Percentiles rank a stretch among this genome's conserved stretches.
Conservation (phyloP, 2,113 vertebrate species). For the Anthoscopus minutus region DNA sequence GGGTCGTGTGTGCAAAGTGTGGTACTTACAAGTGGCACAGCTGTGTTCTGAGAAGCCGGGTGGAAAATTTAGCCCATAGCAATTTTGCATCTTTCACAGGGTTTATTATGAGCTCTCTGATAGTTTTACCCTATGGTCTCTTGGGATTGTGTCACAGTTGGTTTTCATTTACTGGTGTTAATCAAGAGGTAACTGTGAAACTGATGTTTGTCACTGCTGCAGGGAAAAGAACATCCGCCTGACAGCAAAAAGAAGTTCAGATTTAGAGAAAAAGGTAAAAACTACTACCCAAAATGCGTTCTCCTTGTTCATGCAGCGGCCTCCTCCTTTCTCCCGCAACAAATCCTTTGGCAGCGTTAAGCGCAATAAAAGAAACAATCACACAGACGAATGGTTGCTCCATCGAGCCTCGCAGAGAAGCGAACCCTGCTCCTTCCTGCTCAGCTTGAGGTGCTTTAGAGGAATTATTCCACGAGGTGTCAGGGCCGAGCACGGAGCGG, state of each 20-base stretch:
- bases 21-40: conserved; percentile 30
- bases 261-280: background rate
- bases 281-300: background rate
- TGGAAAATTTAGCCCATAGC: conserved; percentile 60
- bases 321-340: background rate
- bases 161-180: conserved; percentile 44
- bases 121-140: conserved; percentile 23
- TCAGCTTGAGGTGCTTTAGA: conserved; percentile 6
- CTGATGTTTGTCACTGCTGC: background rate
- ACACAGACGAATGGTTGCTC: background rate
- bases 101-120: conserved; percentile 41
- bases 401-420: background rate
- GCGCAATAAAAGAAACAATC: background rate
- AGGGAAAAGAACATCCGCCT: background rate
- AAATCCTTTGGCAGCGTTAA: background rate
- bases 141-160: background rate
- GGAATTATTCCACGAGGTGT: conserved; percentile 68
- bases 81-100: conserved; percentile 49
- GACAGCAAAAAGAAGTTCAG: background rate
- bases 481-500: conserved; percentile 52
- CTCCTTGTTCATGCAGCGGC: background rate
- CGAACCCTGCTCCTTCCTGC: background rate
- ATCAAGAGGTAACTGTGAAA: conserved; percentile 45
- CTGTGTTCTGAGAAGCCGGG: conserved; percentile 38
- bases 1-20: background rate